A percentile compares a stretch with the other conserved stretches of the same genome.
Conservation (phyloP, 2,888 invertebrate genomes). For the Branchipolynoe longqiensis region DNA sequence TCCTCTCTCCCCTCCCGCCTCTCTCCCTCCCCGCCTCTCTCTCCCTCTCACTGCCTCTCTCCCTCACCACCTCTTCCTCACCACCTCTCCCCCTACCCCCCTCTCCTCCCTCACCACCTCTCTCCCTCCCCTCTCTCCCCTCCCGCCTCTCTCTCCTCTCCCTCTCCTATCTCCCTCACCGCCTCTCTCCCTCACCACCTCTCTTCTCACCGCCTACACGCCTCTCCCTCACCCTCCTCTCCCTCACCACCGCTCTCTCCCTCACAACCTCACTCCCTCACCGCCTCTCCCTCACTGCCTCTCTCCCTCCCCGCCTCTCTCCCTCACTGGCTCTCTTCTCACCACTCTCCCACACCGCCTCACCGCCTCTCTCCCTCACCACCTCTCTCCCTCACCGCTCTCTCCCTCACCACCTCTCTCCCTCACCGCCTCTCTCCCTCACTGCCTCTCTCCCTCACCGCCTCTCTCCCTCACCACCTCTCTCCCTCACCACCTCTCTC, state of each 20-base stretch:
- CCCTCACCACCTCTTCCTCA: background rate
- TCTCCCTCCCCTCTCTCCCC: too few species aligned
- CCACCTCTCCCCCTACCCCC: background rate
- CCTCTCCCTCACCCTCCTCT: background rate
- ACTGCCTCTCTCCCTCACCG: too few species aligned
- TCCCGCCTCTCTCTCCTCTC: background rate
- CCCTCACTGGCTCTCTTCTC: background rate
- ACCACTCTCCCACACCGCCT: background rate
- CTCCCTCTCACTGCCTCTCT: slow-evolving; percentile 8
- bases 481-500: too few species aligned
- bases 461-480: too few species aligned
- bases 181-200: background rate
- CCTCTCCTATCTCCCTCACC: background rate
- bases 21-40: background rate
- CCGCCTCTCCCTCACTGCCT: background rate
- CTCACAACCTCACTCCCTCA: background rate
- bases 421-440: background rate
- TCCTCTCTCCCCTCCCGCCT: slow-evolving; percentile 5
- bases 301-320: background rate
- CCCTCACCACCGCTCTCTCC: background rate
- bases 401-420: background rate
- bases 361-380: background rate
- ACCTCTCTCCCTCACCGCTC: background rate
- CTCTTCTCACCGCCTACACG: background rate
- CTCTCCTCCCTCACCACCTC: background rate